Evolutionary conservation across 2,888 invertebrate species (phyloP).

Genomic region (Ichneumoninae sp.): DNA sequence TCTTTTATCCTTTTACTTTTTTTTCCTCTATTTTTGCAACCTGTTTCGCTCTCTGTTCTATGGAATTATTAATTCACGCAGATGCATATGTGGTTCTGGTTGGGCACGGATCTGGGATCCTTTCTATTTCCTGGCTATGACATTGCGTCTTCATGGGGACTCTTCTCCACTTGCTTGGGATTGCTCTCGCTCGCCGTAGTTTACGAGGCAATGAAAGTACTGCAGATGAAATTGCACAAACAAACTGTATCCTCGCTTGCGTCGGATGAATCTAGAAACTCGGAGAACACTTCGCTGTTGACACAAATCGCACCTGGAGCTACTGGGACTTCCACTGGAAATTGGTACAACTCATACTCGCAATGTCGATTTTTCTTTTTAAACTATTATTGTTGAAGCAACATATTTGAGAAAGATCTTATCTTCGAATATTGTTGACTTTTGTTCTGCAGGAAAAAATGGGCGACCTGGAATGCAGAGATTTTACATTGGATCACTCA

Average conservation of each 20-base stretch:
- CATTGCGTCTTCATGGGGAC: slow-evolving; percentile 84
- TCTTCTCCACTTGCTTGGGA: slow-evolving; percentile 87
- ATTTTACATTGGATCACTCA: slow-evolving; percentile 86
- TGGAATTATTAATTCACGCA: slow-evolving; percentile 65
- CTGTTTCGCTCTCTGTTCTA: background rate
- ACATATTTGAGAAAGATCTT: background rate
- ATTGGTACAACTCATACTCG: slow-evolving; percentile 72
- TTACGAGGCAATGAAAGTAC: slow-evolving; percentile 87
- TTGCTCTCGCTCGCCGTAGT: slow-evolving; percentile 87
- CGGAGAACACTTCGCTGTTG: slow-evolving; percentile 84
- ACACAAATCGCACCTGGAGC: slow-evolving; percentile 75
- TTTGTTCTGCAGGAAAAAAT: slow-evolving; percentile 70
- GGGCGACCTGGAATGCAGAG: slow-evolving; percentile 84
- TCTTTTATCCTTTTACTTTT: background rate
- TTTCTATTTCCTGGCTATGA: slow-evolving; percentile 88
- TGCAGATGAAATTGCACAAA: slow-evolving; percentile 85
- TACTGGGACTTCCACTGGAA: slow-evolving; percentile 56
- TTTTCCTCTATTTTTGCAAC: background rate
- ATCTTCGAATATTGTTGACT: background rate
- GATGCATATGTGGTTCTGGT: slow-evolving; percentile 90
- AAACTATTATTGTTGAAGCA: background rate
- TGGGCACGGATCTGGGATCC: slow-evolving; percentile 87
- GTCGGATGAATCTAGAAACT: slow-evolving; percentile 80
- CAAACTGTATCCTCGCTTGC: slow-evolving; percentile 81
- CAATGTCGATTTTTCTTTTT: background rate